These are phyloP conservation scores for Drosophila kokeensis DNA, from an alignment of 2,888 invertebrate genomes.

Conservation along the genomic window DNA sequence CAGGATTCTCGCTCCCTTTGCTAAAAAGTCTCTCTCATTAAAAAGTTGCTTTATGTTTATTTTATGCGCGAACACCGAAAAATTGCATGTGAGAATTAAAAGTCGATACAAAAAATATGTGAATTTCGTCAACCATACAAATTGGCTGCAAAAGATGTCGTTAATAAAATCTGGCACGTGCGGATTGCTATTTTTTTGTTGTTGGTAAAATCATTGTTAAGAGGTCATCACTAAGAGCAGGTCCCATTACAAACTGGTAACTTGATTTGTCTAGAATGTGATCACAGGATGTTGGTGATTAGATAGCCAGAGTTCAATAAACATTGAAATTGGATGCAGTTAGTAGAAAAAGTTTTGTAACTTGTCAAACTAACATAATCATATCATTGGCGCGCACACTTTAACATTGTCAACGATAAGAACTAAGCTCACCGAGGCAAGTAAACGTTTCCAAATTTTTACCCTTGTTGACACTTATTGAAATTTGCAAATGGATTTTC, in stretches of 20 bases:
- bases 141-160: slow-evolving; percentile 9
- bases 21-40: neutral
- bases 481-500: slow-evolving; percentile 42
- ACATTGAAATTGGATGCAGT: neutral
- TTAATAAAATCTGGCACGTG: slow-evolving; percentile 17
- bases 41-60: neutral
- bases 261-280: neutral
- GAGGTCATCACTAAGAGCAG: slow-evolving; percentile 3
- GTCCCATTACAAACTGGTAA: neutral
- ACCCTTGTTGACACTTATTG: slow-evolving; percentile 66
- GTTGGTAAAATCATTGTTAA: neutral
- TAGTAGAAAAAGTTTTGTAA: neutral
- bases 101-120: slow-evolving; percentile 10
- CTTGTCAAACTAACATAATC: neutral
- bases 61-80: neutral
- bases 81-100: slow-evolving; percentile 8
- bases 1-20: neutral
- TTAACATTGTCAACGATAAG: slow-evolving; percentile 11
- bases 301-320: neutral
- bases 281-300: slow-evolving; percentile 4
- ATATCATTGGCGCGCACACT: slow-evolving; percentile 10
- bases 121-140: slow-evolving; percentile 1
- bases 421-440: slow-evolving; percentile 32
- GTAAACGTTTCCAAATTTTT: slow-evolving; percentile 49
- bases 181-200: neutral